phyloP scores from a whole-genome alignment of 2,888 invertebrate genomes.

The Pseudolycoriella hygida region DNA sequence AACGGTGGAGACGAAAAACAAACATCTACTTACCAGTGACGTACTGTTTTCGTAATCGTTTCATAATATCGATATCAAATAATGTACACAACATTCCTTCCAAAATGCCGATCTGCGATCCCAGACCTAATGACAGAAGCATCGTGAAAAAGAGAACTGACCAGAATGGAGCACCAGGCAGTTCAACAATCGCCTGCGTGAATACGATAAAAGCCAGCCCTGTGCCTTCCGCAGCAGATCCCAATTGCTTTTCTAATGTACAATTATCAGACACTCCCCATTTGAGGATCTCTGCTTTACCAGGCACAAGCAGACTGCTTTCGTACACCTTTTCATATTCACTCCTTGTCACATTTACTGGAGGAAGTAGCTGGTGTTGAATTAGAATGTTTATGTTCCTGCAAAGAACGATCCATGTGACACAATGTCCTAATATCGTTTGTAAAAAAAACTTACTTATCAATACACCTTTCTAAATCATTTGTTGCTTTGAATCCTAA shows the following conservation, averaged over 20 bases:
- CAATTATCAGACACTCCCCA: slow-evolving; percentile 42
- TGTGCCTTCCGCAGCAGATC: slow-evolving; percentile 86
- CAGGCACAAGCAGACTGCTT: too few species aligned
- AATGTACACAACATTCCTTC: slow-evolving; percentile 93
- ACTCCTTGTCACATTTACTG: slow-evolving; percentile 33
- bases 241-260: slow-evolving; percentile 52
- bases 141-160: slow-evolving; percentile 91
- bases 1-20: background rate
- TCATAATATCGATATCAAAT: slow-evolving; percentile 83
- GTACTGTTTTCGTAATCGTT: slow-evolving; percentile 73
- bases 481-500: slow-evolving; percentile 90
- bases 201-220: slow-evolving; percentile 95
- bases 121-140: slow-evolving; percentile 81
- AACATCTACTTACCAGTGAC: slow-evolving; percentile 49
- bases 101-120: slow-evolving; percentile 90
- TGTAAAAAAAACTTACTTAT: slow-evolving; percentile 34
- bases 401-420: too few species aligned
- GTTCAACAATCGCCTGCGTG: slow-evolving; percentile 86
- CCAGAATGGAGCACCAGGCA: slow-evolving; percentile 91
- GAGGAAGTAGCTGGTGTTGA: slow-evolving; percentile 20
- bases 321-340: slow-evolving; percentile 31
- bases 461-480: slow-evolving; percentile 71
- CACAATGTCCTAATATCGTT: too few species aligned
- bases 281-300: slow-evolving; percentile 15
- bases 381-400: too few species aligned